These are phyloP conservation scores for Ispidina picta DNA, from an alignment of 2,797 vertebrate genomes.

Conservation along the genomic window DNA sequence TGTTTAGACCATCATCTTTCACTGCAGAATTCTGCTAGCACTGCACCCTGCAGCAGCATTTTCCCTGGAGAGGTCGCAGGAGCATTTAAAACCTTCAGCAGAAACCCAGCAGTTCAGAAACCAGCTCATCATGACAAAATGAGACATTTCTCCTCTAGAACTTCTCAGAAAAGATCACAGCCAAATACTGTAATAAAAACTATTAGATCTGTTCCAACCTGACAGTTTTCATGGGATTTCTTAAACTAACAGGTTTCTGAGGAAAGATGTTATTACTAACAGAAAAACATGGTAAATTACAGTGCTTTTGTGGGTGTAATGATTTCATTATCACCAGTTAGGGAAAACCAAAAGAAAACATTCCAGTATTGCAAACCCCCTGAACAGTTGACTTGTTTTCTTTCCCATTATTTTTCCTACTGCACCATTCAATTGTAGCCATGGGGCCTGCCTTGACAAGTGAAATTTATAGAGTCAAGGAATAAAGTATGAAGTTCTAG, in stretches of 20 bases:
- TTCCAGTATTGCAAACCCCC: neutral
- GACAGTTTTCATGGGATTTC: neutral
- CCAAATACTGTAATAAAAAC: neutral
- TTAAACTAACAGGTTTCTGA: neutral
- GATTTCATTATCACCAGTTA: neutral
- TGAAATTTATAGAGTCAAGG: neutral
- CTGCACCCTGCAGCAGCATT: neutral
- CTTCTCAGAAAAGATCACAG: neutral
- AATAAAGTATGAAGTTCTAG: neutral
- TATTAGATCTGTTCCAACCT: neutral
- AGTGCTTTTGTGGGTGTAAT: neutral
- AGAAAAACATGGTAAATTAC: neutral
- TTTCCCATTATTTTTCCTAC: neutral
- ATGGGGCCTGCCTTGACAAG: neutral
- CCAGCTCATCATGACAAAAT: neutral
- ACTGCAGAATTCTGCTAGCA: neutral
- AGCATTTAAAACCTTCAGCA: neutral
- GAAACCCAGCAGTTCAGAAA: neutral
- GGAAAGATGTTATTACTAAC: neutral
- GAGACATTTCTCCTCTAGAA: neutral
- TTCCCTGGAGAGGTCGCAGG: neutral
- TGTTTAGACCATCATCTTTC: neutral
- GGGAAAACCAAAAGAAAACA: neutral
- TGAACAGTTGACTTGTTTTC: neutral
- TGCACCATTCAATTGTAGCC: neutral